Evolutionary conservation across 2,797 vertebrate species (phyloP).

Genomic region (Acomys russatus): DNA sequence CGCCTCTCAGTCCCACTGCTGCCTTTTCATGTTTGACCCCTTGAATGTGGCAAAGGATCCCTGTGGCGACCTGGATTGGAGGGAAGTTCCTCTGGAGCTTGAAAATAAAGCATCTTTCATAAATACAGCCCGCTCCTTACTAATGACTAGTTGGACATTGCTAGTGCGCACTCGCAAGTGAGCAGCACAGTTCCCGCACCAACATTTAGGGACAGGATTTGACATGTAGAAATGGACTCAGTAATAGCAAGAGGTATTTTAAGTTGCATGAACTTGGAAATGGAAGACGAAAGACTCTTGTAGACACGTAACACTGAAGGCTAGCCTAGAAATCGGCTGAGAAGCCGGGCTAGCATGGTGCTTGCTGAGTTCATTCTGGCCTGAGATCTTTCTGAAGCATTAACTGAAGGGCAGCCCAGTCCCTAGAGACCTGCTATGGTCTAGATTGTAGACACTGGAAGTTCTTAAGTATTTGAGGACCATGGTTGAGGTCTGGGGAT

Average conservation of each 20-base stretch:
- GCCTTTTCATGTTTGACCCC: slow-evolving; percentile 79
- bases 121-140: slow-evolving; percentile 37
- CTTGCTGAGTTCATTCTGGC: fast-evolving
- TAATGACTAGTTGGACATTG: slow-evolving; percentile 3
- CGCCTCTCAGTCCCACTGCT: slow-evolving; percentile 47
- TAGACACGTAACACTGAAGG: background rate
- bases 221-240: background rate
- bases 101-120: slow-evolving; percentile 65
- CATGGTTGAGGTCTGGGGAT: background rate
- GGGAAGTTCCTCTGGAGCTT: slow-evolving; percentile 42
- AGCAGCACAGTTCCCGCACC: background rate
- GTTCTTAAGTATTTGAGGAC: background rate
- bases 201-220: background rate
- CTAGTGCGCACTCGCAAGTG: background rate
- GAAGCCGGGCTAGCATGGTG: background rate
- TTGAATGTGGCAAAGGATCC: slow-evolving; percentile 47
- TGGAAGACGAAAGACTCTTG: background rate
- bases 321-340: background rate
- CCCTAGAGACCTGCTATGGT: background rate
- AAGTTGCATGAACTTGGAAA: background rate
- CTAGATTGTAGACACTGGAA: background rate
- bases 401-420: background rate
- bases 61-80: slow-evolving; percentile 57
- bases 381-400: background rate
- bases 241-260: background rate